A percentile compares a stretch with the other conserved stretches of the same genome.
phyloP scores from a whole-genome alignment of 1,140 invertebrate species.

The Trichonephila inaurata region DNA sequence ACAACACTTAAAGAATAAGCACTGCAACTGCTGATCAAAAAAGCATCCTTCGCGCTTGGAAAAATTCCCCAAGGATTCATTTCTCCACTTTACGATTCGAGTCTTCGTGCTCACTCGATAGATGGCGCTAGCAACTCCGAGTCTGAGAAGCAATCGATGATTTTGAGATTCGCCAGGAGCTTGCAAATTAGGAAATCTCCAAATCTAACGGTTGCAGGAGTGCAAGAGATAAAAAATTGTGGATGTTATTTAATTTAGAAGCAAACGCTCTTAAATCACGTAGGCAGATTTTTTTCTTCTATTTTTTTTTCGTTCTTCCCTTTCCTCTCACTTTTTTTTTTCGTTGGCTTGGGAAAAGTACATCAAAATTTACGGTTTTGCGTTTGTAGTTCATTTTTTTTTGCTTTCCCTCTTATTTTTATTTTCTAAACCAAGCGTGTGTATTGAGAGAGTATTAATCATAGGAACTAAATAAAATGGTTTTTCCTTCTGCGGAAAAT shows the following conservation, averaged over 20 bases:
- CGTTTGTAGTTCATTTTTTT: conserved; percentile 19
- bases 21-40: neutral
- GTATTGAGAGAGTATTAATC: conserved; percentile 54
- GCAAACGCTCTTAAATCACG: conserved; percentile 72
- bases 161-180: conserved; percentile 72
- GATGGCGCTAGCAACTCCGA: conserved; percentile 8
- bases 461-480: conserved; percentile 48
- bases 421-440: neutral
- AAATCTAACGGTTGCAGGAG: conserved; percentile 44
- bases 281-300: conserved; percentile 19
- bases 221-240: conserved; percentile 44
- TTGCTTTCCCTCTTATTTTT: neutral
- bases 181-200: conserved; percentile 67
- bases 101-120: neutral
- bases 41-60: neutral
- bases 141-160: conserved; percentile 40
- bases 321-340: neutral
- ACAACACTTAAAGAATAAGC: neutral
- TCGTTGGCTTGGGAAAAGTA: neutral
- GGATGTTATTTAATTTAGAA: conserved; percentile 73
- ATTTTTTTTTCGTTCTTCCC: conserved; percentile 22
- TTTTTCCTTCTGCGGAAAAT: neutral
- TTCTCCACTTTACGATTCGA: neutral
- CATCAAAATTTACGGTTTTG: conserved; percentile 31
- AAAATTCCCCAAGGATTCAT: neutral